Evolutionary conservation across 2,797 vertebrate species (phyloP).

Genomic region (Phrynocephalus vlangalii): DNA sequence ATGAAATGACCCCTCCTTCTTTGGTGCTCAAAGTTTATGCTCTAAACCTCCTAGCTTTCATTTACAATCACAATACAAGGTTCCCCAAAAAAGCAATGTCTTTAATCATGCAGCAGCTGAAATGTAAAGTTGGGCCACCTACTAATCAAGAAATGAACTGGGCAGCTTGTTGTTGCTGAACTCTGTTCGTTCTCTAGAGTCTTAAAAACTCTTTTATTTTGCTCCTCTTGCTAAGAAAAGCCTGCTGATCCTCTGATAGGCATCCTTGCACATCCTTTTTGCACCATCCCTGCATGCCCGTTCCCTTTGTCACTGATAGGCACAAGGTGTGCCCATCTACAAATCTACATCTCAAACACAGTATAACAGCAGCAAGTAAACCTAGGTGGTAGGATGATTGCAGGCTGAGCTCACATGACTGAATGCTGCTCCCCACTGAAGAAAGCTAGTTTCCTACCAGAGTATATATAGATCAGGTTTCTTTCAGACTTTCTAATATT

Average conservation of each 20-base stretch:
- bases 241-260: background rate
- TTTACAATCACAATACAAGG: background rate
- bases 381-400: background rate
- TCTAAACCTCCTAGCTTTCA: too few species aligned
- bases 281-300: too few species aligned
- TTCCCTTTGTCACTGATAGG: too few species aligned
- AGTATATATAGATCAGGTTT: background rate
- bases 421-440: background rate
- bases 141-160: background rate
- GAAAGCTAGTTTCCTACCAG: background rate
- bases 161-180: background rate
- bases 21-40: background rate
- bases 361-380: too few species aligned
- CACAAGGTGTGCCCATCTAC: background rate
- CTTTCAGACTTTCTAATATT: background rate
- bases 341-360: background rate
- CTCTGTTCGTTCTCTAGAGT: background rate
- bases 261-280: background rate
- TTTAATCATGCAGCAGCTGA: background rate
- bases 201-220: background rate
- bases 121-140: background rate
- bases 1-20: background rate
- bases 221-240: background rate
- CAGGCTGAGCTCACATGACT: background rate
- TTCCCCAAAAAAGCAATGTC: background rate